Base-by-base conservation (phyloP, 2,888 invertebrate species). In the Drosophila ustulata region DNA sequence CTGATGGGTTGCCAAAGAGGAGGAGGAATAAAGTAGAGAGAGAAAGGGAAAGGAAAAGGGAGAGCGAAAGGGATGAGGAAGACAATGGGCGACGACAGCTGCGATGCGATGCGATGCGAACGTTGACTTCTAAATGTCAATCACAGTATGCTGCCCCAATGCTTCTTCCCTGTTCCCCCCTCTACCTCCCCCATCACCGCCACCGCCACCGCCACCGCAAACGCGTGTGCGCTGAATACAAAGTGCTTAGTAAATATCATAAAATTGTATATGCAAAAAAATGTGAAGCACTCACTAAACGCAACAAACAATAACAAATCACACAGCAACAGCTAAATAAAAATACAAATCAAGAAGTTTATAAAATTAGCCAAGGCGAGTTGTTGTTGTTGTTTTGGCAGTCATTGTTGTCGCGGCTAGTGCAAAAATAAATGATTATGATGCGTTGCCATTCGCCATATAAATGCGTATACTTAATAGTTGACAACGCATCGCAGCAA, bases 341-440 rank as follows among this genome's bases (percentile, higher is more conserved):
- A 67, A 62, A 71, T 66, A 61, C 78, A 68, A 80, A 66, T 57
- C 70, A 80, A 86, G 81, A 75, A 80, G 75, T 78, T 83, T 87
- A 89, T 89, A 88, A 83, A 88, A 89, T 89, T 83, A 89, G 89
- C 78, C 78, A 57, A 71, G 75, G 64, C 66, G 77, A 4, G 56
- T 50, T 32, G 57, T n/a, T 64, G 70, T 25, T 28, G 51, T 23
- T 69, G 66, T 30, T 49, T 61, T 1, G 41, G 46, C 3, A 26
- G 52, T n/a, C 52, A 28, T 39, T 55, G 67, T 41, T 51, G 50
- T 41, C 53, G 47, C 23, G 50, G 47, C 89, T 83, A 89, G 83
- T 81, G 83, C 71, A 75, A 81, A 89, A 87, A 83, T 83, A 89
- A 89, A 87, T 89, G 89, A 83, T 83, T 83, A 83, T 89, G 83